phyloP scores from a whole-genome alignment of 1,140 invertebrate species.

The Acromyrmex echinatior region DNA sequence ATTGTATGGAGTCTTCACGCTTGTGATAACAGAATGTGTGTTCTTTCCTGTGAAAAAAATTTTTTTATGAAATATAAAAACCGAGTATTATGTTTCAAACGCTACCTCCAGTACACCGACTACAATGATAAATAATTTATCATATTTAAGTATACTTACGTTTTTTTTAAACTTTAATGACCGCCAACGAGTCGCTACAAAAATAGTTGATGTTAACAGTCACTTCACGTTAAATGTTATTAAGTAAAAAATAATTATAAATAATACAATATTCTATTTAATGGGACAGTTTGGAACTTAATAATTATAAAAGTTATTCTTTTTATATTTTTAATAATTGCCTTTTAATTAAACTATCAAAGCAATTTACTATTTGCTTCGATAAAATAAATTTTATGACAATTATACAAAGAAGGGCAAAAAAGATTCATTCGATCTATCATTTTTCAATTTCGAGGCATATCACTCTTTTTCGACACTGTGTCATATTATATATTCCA shows the following conservation, averaged over 20 bases:
- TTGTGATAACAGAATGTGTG: not conserved
- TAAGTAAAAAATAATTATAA: not conserved
- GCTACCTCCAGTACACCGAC: not conserved
- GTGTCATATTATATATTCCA: not conserved
- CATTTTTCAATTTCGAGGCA: not conserved
- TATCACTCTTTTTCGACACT: not conserved
- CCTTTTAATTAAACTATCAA: no score
- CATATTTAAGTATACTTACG: no score
- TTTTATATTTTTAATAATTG: not conserved
- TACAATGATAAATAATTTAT: no score
- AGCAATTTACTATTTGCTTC: not conserved
- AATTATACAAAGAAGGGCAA: not conserved
- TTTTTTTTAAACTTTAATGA: no score
- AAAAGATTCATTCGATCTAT: not conserved
- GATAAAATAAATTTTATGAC: not conserved
- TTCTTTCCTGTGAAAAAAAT: not conserved
- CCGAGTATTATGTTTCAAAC: not conserved
- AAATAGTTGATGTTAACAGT: no score
- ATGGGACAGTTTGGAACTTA: not conserved
- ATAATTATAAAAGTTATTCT: not conserved
- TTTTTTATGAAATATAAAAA: not conserved
- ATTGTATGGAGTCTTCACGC: not conserved
- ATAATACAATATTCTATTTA: not conserved
- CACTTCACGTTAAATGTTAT: no score
- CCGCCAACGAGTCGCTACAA: not conserved